Evolutionary conservation across 2,888 invertebrate species (phyloP), one percentile per base, ranked within the genome.

Genomic region (Drosophila antonietae): DNA sequence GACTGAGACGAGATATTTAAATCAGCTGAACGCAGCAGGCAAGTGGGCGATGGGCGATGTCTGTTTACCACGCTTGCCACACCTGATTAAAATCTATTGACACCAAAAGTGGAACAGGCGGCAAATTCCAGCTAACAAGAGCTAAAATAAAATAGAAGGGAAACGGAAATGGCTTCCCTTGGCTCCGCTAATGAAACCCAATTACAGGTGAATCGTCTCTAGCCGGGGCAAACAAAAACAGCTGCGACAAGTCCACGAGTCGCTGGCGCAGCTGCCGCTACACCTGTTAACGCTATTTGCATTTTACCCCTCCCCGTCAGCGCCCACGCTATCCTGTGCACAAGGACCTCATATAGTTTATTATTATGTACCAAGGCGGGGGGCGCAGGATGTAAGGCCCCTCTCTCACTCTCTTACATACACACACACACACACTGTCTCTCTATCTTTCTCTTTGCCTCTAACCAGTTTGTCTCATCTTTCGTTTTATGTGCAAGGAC

Each of bases 81-180:
- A 87, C 86, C 83, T 89, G 87, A 87, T 87, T 87, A 89, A 79
- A 88, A 88, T 89, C 88, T 89, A 89, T 87, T 88, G 89, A 79
- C 83, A 68, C 58, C 68, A 70, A 87, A 86, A 73, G 39, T 84
- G 77, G 88, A 82, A 79, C 77, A 70, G 68, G 68, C 39, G 55
- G 47, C 78, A 65, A 64, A 35, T 51, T 61, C 37, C 33, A n/a
- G 44, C 75, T 47, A 69, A 69, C 68, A 68, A 53, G 68, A 2
- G 39, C 49, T 23, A 46, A 57, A 20, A 31, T 9, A 61, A 49
- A 68, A 37, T 35, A 3, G 71, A 69, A 52, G 60, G 72, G 73
- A 75, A 72, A 56, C 65, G 78, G 77, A 74, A 82, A 65, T 57
- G 51, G 23, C 20, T 39, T 44, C 66, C 61, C 70, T 43, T 37